A percentile compares a stretch with the other conserved stretches of the same genome.
phyloP scores from a whole-genome alignment of 2,113 vertebrate genomes.

The Poicephalus gulielmi region DNA sequence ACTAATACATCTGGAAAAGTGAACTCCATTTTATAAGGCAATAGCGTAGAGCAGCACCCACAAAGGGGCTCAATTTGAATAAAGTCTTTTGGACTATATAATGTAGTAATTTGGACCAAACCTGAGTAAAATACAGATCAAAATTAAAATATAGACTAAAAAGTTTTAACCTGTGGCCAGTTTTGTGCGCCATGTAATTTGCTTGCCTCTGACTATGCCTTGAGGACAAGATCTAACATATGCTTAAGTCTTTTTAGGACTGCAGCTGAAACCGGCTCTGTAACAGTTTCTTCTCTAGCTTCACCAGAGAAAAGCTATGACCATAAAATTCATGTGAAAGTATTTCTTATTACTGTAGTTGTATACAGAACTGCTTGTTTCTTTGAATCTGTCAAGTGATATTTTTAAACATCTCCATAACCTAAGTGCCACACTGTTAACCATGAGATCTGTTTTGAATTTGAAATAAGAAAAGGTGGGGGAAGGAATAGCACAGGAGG shows the following conservation, averaged over 20 bases:
- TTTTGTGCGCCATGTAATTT: background rate
- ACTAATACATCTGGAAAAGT: background rate
- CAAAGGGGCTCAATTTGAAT: background rate
- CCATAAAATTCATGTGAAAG: background rate
- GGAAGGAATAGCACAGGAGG: background rate
- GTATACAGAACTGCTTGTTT: background rate
- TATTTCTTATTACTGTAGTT: background rate
- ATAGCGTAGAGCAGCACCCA: background rate
- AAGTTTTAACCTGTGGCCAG: background rate
- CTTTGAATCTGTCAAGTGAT: slow-evolving; percentile 42
- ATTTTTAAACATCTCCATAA: slow-evolving; percentile 71
- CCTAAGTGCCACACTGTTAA: slow-evolving; percentile 45
- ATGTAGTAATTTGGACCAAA: background rate
- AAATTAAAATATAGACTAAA: background rate
- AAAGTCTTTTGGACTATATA: background rate
- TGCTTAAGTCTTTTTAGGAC: background rate
- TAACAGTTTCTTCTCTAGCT: background rate
- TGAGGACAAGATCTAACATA: background rate
- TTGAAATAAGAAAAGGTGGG: slow-evolving; percentile 37
- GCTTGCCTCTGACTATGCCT: background rate
- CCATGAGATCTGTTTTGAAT: slow-evolving; percentile 71
- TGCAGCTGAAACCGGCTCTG: background rate
- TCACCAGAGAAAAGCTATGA: background rate
- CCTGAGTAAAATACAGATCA: background rate
- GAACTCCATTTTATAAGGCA: background rate